Base-by-base conservation (phyloP, 2,113 vertebrate species). In the Mustela nigripes region DNA sequence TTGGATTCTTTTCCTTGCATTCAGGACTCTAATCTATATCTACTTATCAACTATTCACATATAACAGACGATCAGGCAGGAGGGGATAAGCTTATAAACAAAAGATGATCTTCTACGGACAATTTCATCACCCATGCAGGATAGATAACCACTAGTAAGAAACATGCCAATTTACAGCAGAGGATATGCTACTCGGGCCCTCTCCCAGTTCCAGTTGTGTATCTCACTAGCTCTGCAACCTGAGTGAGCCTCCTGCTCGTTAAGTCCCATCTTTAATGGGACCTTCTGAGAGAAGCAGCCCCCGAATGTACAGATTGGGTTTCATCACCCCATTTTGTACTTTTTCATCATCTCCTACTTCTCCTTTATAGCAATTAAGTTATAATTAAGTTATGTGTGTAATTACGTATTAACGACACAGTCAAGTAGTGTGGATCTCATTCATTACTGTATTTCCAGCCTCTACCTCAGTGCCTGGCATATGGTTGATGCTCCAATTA, bases 1-100 rank as follows among this genome's bases (percentile, higher is more conserved):
- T 73, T 86, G 91, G 65, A 80, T 91, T 56, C 63, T 89, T 93
- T 85, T 42, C 18, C 42, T 80, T 95, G 53, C 82, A 87, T 92
- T 84, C 48, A 31, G 12, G 78, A 45, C n/a, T 83, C 15, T 67
- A 60, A 9, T 58, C 39, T 81, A 11, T 76, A 60, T 83, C 19
- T 79, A 33, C 21, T 69, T 65, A 79, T 10, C 24, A 74, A 18
- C 36, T 79, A 73, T 89, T 81, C 74, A 79, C 12, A 78, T 19
- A 28, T 31, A 58, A 21, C 33, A 80, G 24, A 16, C 16, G 26
- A 10, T 4, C n/a, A 74, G 39, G 15, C 16, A 92, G 16, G 8
- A 28, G 19, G 39, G 88, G 14, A n/a, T 42, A 12, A 95, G 21
- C 19, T 79, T 91, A 39, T 79, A 48, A 65, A 78, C 16, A 42